A percentile compares a stretch with the other conserved stretches of the same genome.
These are phyloP conservation scores for Felis catus DNA, from an alignment of 2,113 vertebrate genomes.

Conservation along the genomic window F.catus_Fca126_mat1.0 CM031425.1:15515001-15515500, in stretches of 20 bases:
- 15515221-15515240: not conserved
- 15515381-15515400: not conserved
- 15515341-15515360: accelerated
- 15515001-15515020: not conserved
- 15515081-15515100: accelerated
- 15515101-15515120: not conserved
- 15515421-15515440: not conserved
- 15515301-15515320: not conserved
- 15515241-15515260: not conserved
- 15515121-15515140: not conserved
- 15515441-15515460: not conserved
- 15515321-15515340: not conserved
- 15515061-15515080: not conserved
- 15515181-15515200: not conserved
- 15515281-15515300: not conserved
- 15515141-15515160: not conserved
- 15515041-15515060: not conserved
- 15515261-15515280: not conserved
- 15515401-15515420: not conserved
- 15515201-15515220: not conserved
- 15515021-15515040: not conserved
- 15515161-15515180: not conserved
- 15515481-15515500: not conserved
- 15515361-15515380: not conserved
- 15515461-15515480: not conserved